phyloP scores from a whole-genome alignment of 2,888 invertebrate genomes.

The Lacanobia wlatinum region DNA sequence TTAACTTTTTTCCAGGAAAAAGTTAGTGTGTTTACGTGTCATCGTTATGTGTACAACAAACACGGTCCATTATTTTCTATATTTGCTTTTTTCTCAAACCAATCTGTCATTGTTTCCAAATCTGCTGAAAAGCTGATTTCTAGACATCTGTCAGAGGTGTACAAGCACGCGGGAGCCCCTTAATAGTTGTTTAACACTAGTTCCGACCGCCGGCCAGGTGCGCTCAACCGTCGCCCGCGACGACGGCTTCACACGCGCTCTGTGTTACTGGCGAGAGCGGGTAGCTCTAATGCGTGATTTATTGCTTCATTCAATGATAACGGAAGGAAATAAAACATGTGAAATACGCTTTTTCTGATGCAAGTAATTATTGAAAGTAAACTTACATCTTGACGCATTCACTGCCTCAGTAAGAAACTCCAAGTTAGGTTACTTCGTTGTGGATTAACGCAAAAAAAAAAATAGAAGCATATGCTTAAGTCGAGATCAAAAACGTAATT shows the following conservation, averaged over 20 bases:
- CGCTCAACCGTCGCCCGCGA: slow-evolving; percentile 43
- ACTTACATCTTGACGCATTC: neutral
- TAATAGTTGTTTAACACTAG: slow-evolving; percentile 59
- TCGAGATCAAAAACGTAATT: too few species aligned
- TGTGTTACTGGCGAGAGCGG: slow-evolving; percentile 29
- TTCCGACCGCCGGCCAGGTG: slow-evolving; percentile 51
- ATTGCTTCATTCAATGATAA: neutral
- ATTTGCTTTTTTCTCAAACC: neutral
- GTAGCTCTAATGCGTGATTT: slow-evolving; percentile 1
- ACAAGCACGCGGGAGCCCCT: neutral
- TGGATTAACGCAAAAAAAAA: too few species aligned
- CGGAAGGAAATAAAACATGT: neutral
- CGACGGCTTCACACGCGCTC: slow-evolving; percentile 1
- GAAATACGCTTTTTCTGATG: neutral
- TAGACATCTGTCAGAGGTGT: neutral
- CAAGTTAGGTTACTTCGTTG: too few species aligned
- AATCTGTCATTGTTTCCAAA: neutral
- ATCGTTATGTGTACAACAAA: neutral
- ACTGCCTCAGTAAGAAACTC: neutral
- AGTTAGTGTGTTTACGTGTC: neutral
- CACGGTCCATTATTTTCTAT: neutral
- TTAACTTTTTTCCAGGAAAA: neutral
- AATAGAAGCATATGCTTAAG: too few species aligned
- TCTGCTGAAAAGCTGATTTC: neutral
- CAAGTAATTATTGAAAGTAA: neutral